Conservation (phyloP, 1,140 invertebrate species). For the Vanessa tameamea region DNA sequence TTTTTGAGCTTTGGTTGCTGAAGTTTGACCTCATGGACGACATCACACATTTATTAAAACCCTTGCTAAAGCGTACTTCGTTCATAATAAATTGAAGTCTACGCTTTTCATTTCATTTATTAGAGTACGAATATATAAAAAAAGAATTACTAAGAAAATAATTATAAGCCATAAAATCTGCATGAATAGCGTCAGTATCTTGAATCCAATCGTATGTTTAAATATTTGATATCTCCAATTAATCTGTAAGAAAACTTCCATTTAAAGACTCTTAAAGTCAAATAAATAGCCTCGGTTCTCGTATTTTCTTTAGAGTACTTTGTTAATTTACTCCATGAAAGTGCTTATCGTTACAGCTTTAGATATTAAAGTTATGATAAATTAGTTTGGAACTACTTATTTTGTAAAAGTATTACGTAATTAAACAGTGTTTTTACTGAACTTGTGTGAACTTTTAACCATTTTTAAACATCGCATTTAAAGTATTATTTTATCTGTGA, state of each 20-base stretch:
- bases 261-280: constrained; percentile 5
- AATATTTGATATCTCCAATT: constrained; percentile 29
- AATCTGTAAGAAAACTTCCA: constrained; percentile 23
- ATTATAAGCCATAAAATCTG: background rate
- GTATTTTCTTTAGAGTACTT: constrained; percentile 11
- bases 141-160: background rate
- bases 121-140: too few relatives aligned
- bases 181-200: background rate
- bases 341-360: constrained; percentile 5
- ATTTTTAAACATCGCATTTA: too few relatives aligned
- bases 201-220: constrained; percentile 1
- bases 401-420: background rate
- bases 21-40: too few relatives aligned
- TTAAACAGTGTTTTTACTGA: background rate
- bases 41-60: too few relatives aligned
- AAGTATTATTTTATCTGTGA: too few relatives aligned
- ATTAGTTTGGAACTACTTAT: constrained; percentile 7
- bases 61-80: too few relatives aligned
- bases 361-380: constrained; percentile 13
- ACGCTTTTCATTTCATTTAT: too few relatives aligned
- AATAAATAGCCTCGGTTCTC: constrained; percentile 10
- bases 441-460: background rate
- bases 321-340: constrained; percentile 21
- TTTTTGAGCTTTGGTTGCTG: too few relatives aligned
- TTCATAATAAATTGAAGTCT: too few relatives aligned